phyloP scores from a whole-genome alignment of 2,888 invertebrate genomes.

The Epiblema foenella region DNA sequence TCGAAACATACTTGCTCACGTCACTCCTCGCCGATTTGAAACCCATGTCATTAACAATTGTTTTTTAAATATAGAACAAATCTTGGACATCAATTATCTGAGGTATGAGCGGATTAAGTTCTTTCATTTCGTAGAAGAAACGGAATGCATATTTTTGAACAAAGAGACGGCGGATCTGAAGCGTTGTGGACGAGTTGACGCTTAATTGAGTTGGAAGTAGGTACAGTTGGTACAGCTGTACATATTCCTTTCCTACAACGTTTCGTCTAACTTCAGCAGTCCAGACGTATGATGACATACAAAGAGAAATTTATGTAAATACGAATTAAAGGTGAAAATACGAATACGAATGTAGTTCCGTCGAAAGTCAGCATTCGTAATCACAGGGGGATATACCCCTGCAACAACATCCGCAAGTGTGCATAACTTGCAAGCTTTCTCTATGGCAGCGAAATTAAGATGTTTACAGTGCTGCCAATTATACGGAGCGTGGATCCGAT shows the following conservation, averaged over 20 bases:
- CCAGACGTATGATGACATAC: background rate
- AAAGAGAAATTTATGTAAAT: background rate
- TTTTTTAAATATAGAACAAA: background rate
- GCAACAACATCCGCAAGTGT: background rate
- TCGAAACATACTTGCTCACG: no score
- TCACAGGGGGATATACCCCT: background rate
- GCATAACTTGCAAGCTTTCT: background rate
- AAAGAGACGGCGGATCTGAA: slow-evolving; percentile 17
- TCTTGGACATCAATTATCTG: slow-evolving; percentile 21
- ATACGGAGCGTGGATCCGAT: background rate
- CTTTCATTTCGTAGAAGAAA: slow-evolving; percentile 29
- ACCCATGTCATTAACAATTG: background rate
- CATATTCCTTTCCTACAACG: background rate
- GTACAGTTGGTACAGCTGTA: background rate
- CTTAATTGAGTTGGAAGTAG: slow-evolving; percentile 16
- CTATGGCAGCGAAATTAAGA: background rate
- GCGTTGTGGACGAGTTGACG: background rate
- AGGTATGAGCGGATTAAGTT: slow-evolving; percentile 26
- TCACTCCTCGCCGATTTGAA: no score
- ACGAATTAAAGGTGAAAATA: background rate
- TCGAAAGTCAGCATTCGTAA: background rate
- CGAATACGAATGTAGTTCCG: background rate
- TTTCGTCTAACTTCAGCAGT: background rate
- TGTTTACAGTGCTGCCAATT: background rate
- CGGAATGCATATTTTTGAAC: slow-evolving; percentile 31